Evolutionary conservation across 2,797 vertebrate genomes (phyloP).

Genomic region (Myotis daubentonii): DNA sequence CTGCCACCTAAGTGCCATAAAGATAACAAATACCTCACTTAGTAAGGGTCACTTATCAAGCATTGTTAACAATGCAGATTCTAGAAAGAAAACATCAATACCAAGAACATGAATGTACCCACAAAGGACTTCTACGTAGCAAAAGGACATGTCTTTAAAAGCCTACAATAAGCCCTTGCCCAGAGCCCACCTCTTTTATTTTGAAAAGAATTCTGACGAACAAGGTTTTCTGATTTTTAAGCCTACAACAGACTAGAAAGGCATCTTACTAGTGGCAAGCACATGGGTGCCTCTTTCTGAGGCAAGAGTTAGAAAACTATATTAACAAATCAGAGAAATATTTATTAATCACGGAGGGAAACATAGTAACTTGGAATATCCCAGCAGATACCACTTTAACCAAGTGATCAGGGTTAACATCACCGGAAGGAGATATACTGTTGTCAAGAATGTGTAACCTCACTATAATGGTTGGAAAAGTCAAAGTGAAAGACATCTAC

Average conservation of each 20-base stretch:
- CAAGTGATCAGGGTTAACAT: background rate
- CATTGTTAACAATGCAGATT: background rate
- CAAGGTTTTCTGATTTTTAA: background rate
- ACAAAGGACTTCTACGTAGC: background rate
- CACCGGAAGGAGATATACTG: background rate
- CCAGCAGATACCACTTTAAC: background rate
- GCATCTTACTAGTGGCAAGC: background rate
- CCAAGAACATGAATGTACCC: background rate
- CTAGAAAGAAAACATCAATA: slow-evolving; percentile 12
- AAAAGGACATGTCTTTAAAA: background rate
- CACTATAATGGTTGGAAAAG: slow-evolving; percentile 18
- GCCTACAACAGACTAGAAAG: background rate
- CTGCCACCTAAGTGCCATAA: background rate
- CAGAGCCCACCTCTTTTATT: background rate
- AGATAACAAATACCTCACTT: background rate
- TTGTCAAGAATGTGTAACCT: background rate
- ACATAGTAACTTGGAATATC: background rate
- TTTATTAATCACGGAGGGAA: background rate
- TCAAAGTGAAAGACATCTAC: background rate
- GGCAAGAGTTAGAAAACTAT: background rate
- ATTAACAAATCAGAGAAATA: slow-evolving; percentile 58
- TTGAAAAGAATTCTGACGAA: slow-evolving; percentile 28
- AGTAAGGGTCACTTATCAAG: background rate
- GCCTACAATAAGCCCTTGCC: background rate
- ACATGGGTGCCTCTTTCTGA: background rate